Base-by-base conservation (phyloP, 92 coral and sea anemone genomes). In the Palythoa grandis region DNA sequence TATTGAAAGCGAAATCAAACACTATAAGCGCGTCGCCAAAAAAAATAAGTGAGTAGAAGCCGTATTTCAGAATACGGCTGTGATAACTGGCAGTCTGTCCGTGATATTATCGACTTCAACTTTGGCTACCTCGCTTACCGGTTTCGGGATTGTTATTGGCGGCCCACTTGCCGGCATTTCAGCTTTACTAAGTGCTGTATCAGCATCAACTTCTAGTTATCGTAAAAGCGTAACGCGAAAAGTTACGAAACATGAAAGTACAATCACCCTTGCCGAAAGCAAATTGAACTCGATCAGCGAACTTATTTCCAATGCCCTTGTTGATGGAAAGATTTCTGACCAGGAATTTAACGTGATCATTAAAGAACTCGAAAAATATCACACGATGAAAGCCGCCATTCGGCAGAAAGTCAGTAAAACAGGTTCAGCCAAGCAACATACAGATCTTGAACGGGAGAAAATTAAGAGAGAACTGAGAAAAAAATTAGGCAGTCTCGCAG, bases 221-320 rank as follows among this genome's bases (percentile, higher is more conserved):
- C 14, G 72, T n/a, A 53, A 61, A 19, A 69, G 68, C 11, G 66
- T 82, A 6, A 52, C 43, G 3, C 22, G 25, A 11, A 88, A 82
- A 57, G 82, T 88, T 17, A 11, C 83, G 1, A 88, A 82, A 43
- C 87, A 72, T 82, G 91, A 88, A 73, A 52, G 61, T 23, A 82
- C 87, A 37, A 52, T 82, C 29, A 40, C 23, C 29, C 87, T 88
- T 38, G 87, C 87, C 60, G 13, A 87, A 53, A 79, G 86, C 78
- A 88, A 88, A 79, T 67, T 40, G n/a, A 70, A 17, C 60, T 29
- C 66, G 1, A 61, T 88, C 75, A 25, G 15, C 14, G 76, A 74
- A 52, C 74, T 72, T 7, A 40, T 88, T 56, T 88, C 87, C 9
- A 88, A 73, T 50, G 83, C 83, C 0, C 40, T 82, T 3, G 54